phyloP scores from a whole-genome alignment of 2,113 vertebrate species.

The Piaya cayana region DNA sequence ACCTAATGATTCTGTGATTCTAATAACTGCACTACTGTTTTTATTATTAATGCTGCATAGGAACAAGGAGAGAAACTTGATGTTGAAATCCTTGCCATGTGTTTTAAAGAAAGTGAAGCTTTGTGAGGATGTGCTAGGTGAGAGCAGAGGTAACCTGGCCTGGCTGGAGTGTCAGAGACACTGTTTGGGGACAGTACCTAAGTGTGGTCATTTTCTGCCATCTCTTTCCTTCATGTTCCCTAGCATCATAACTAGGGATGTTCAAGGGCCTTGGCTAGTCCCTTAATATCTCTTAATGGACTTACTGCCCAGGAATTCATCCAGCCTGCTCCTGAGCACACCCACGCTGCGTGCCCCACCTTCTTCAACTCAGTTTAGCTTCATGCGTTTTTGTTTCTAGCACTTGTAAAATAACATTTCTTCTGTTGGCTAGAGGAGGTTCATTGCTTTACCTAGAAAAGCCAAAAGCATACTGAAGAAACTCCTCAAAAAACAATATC shows the following conservation, averaged over 20 bases:
- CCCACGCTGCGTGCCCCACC: too few species aligned
- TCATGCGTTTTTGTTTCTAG: not conserved
- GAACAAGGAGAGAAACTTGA: not conserved
- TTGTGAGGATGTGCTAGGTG: not conserved
- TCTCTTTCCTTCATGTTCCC: too few species aligned
- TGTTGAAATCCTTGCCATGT: fast-evolving
- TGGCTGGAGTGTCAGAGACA: fast-evolving
- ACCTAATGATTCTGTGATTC: not conserved
- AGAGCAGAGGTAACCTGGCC: not conserved
- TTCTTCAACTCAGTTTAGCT: fast-evolving
- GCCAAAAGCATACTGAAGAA: not conserved
- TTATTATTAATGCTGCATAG: not conserved
- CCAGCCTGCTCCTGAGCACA: too few species aligned
- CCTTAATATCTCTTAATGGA: not conserved
- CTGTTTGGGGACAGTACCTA: not conserved
- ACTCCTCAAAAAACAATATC: not conserved
- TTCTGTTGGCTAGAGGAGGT: not conserved
- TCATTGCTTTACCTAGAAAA: not conserved
- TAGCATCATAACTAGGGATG: fast-evolving
- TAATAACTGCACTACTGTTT: not conserved
- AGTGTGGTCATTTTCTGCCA: fast-evolving
- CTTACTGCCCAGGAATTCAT: too few species aligned
- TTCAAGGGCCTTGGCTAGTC: fast-evolving
- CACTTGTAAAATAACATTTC: not conserved
- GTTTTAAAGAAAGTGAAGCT: not conserved